These are phyloP conservation scores for Drosophila athabasca DNA, from an alignment of 1,140 invertebrate species.

Conservation along the genomic window DNA sequence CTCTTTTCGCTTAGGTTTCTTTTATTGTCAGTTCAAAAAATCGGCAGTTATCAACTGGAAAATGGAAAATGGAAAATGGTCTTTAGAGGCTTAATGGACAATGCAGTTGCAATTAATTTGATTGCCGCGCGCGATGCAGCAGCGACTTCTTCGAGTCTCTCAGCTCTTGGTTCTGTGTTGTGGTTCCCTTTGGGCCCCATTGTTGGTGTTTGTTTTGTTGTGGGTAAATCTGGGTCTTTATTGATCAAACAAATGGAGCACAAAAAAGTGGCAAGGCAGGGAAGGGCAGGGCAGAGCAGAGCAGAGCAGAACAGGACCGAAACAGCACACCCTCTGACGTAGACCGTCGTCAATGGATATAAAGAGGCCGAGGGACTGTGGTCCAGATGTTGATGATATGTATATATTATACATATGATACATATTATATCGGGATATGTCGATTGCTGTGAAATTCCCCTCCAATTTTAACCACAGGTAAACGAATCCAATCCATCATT, in stretches of 20 bases:
- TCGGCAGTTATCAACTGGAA: constrained; percentile 57
- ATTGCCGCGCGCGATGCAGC: constrained; percentile 31
- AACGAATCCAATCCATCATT: neutral
- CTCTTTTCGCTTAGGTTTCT: constrained; percentile 23
- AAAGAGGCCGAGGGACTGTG: too few relatives aligned
- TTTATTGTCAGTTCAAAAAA: constrained; percentile 59
- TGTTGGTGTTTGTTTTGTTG: constrained; percentile 13
- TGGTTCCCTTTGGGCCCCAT: constrained; percentile 15
- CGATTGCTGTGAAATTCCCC: too few relatives aligned
- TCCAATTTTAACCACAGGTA: too few relatives aligned
- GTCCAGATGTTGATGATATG: too few relatives aligned
- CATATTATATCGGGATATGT: too few relatives aligned
- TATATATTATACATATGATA: too few relatives aligned
- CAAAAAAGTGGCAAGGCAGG: constrained; percentile 7
- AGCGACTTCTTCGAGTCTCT: constrained; percentile 19
- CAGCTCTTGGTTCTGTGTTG: constrained; percentile 21
- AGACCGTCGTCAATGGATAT: constrained; percentile 12
- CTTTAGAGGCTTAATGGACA: constrained; percentile 13
- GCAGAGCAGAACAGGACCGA: too few relatives aligned
- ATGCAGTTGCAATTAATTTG: constrained; percentile 53
- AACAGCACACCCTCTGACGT: constrained; percentile 42
- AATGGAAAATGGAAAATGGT: neutral
- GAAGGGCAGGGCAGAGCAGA: too few relatives aligned
- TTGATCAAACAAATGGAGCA: constrained; percentile 59
- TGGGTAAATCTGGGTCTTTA: constrained; percentile 35